These are phyloP conservation scores for Lithobates sylvaticus DNA, from an alignment of 2,797 vertebrate species.

Conservation along the genomic window DNA sequence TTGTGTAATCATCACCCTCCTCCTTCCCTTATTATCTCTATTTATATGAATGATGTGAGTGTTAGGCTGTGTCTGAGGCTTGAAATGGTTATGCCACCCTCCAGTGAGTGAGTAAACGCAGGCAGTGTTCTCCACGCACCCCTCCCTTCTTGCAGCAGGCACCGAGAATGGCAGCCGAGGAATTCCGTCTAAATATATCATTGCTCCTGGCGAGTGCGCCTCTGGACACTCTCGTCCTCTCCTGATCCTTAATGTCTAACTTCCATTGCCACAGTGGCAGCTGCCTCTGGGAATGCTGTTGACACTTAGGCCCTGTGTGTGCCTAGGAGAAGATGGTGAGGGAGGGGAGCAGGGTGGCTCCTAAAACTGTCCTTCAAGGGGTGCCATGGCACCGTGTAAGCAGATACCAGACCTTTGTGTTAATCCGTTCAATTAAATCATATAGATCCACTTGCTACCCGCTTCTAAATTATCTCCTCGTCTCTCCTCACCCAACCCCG, in stretches of 20 bases:
- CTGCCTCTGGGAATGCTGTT: conserved; percentile 59
- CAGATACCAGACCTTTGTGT: conserved; percentile 30
- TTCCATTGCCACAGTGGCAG: conserved; percentile 63
- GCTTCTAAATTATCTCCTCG: conserved; percentile 3
- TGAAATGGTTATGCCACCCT: conserved; percentile 71
- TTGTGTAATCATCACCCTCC: too few species aligned
- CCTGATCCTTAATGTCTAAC: conserved; percentile 67
- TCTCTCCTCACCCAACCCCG: conserved; percentile 10
- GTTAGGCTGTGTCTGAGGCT: conserved; percentile 32
- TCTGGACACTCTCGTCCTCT: conserved; percentile 35
- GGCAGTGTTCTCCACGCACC: too few species aligned
- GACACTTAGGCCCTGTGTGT: conserved; percentile 36
- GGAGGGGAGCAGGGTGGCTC: not conserved
- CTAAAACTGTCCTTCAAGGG: conserved; percentile 43
- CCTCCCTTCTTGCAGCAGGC: not conserved
- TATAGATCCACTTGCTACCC: conserved; percentile 25
- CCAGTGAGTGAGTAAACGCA: conserved; percentile 62
- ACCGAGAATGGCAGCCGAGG: conserved; percentile 31
- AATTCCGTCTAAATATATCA: conserved; percentile 67
- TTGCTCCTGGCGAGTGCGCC: conserved; percentile 3
- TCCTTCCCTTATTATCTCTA: conserved; percentile 58
- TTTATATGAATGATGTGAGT: conserved; percentile 63
- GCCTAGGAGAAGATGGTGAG: conserved; percentile 31
- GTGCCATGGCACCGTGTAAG: conserved; percentile 9
- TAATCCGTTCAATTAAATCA: conserved; percentile 42